Base-by-base conservation (phyloP, 2,113 vertebrate genomes). In the Sander vitreus region DNA sequence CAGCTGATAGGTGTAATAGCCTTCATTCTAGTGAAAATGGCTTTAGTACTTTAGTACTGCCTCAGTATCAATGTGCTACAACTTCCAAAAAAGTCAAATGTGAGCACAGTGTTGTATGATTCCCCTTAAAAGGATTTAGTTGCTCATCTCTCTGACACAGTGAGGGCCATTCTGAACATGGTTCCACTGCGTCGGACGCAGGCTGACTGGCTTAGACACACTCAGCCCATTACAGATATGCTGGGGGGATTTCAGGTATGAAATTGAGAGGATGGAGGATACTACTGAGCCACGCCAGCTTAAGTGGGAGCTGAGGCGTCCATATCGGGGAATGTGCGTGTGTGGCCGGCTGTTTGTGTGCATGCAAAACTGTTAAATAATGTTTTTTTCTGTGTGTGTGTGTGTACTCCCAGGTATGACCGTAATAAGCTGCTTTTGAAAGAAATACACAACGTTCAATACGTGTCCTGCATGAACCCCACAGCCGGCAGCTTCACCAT, bases 401-500 rank as follows among this genome's bases (percentile, higher is more conserved):
- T 88, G 74, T 93, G 68, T 87, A 59, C 79, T 83, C 71, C 72
- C 80, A 99, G 98, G 98, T 99, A 99, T 6, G 98, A 99, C 90
- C 96, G 97, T 81, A 96, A 85, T 93, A 98, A 97, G 88, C 93
- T 99, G 88, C 93, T 95, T 2, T 91, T 98, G 87, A 99, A 98
- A 93, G 97, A 99, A 93, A 94, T 99, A 92, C 96, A 88, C 77
- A 97, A 95, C 0, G 96, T 98, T 70, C 98, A 99, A 82, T 99
- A 97, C 0, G 94, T 99, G 86, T 95, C 97, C n/a, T 99, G 98
- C 89, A 99, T 99, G 98, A 99, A 99, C 88, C 98, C 98, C 0
- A 97, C 97, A 0, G 93, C 96, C 0, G 98, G 98, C 63, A 99
- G 98, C 90, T 99, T 99, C 93, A 99, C 97, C 91, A 97, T 99